phyloP scores from a whole-genome alignment of 2,113 vertebrate genomes.

The Emberiza fucata region DNA sequence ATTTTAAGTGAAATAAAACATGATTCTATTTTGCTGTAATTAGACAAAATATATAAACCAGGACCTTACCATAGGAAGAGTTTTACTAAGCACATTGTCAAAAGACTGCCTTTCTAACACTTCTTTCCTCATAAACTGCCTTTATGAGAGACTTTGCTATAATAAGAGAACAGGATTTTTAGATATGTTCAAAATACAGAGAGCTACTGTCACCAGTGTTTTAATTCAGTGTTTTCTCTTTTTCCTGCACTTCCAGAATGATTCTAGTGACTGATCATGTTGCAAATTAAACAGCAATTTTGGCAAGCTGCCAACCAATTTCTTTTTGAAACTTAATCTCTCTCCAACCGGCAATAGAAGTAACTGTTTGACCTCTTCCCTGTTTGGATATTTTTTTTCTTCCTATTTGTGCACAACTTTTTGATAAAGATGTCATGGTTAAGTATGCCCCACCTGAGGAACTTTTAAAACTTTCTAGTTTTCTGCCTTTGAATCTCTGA shows the following conservation, averaged over 20 bases:
- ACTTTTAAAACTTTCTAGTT: neutral
- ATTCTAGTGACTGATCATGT: conserved; percentile 12
- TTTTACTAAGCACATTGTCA: neutral
- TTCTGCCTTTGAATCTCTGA: neutral
- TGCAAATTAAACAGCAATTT: conserved; percentile 42
- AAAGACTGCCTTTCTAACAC: neutral
- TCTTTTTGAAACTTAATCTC: conserved; percentile 59
- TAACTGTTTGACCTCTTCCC: conserved; percentile 47
- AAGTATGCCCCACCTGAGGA: neutral
- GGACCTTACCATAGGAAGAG: neutral
- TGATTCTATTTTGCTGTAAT: neutral
- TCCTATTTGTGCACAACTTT: neutral
- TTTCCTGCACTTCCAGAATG: neutral
- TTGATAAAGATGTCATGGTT: neutral
- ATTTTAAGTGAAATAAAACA: neutral
- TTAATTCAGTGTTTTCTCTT: conserved; percentile 16
- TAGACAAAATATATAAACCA: neutral
- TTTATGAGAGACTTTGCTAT: neutral
- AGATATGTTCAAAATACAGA: neutral
- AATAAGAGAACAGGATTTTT: neutral
- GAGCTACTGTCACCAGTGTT: neutral
- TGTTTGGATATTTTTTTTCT: neutral
- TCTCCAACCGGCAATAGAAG: neutral
- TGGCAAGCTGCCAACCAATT: conserved; percentile 38
- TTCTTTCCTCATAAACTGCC: neutral